Base-by-base conservation (phyloP, 2,888 invertebrate genomes). In the Drosophila monieri region DNA sequence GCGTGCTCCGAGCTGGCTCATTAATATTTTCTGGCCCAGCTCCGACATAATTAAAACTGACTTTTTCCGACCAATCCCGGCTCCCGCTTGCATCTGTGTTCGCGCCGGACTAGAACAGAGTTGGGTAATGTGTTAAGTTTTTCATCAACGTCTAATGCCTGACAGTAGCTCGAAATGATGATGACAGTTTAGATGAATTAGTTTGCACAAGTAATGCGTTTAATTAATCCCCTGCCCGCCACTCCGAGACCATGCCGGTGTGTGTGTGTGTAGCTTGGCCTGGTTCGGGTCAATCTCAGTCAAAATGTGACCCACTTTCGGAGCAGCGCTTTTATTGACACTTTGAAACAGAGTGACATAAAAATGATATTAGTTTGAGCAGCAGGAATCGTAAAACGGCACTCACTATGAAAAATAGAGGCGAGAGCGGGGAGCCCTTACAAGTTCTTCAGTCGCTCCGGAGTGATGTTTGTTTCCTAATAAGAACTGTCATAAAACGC, bases 121-220 rank as follows among this genome's bases (percentile, higher is more conserved):
- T 74, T 73, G 79, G 75, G 69, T 79, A 83, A 80, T 83, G 84
- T 71, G 80, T 73, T 77, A 85, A 81, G 80, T 83, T 85, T 85
- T 81, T 81, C 86, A 78, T 85, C 83, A 79, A 74, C 70, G 83
- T 77, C 85, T 85, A 81, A 83, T 83, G 84, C 52, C 78, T 87
- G 83, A 86, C 83, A 84, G 87, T 86, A 84, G 88, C 85, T 75
- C 73, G 87, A 88, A 84, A 86, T 87, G 88, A 87, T 84, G 84
- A 80, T 84, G 84, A 84, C 84, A 84, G 88, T 87, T 87, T 78
- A 84, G 83, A 84, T 84, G 83, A 86, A 84, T 84, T 84, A 88
- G 84, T 84, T 84, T 87, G 76, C 67, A 70, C 73, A 76, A 81
- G 74, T 84, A 84, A 86, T 87, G 81, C 73, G 65, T 51, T 87